Evolutionary conservation across 2,797 vertebrate species (phyloP).

Genomic region (Triplophysa yarkandensis): DNA sequence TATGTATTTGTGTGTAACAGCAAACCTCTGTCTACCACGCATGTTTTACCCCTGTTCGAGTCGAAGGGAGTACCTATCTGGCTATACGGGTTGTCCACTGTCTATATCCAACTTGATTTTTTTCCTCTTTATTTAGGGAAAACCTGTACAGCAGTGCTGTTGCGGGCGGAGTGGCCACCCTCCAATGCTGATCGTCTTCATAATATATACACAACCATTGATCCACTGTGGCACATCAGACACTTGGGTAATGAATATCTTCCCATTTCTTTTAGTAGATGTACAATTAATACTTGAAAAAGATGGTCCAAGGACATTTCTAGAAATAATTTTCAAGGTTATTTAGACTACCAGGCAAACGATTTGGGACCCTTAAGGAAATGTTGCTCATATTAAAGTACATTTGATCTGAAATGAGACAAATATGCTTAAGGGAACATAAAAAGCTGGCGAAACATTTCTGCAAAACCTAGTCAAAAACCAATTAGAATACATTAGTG

Average conservation of each 20-base stretch:
- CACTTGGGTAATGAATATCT: slow-evolving; percentile 82
- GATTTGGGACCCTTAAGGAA: too few species aligned
- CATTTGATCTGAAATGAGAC: too few species aligned
- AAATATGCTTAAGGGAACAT: too few species aligned
- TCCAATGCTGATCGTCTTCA: slow-evolving; percentile 93
- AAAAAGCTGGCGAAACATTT: too few species aligned
- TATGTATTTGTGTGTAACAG: slow-evolving; percentile 48
- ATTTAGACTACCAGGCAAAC: too few species aligned
- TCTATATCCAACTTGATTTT: background rate
- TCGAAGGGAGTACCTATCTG: too few species aligned
- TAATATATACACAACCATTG: slow-evolving; percentile 84
- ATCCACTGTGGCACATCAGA: slow-evolving; percentile 92
- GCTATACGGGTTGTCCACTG: too few species aligned
- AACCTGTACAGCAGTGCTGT: slow-evolving; percentile 92
- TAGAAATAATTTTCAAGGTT: background rate
- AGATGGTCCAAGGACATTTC: background rate
- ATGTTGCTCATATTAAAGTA: too few species aligned
- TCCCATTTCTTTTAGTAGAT: slow-evolving; percentile 68
- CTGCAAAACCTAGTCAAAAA: too few species aligned
- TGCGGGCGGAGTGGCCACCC: slow-evolving; percentile 89
- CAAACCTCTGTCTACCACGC: too few species aligned
- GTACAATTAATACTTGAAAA: too few species aligned
- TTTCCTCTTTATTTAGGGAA: background rate
- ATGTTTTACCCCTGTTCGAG: background rate
- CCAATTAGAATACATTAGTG: too few species aligned